phyloP scores from a whole-genome alignment of 2,113 vertebrate species.

The Gnathonemus longibarbis region DNA sequence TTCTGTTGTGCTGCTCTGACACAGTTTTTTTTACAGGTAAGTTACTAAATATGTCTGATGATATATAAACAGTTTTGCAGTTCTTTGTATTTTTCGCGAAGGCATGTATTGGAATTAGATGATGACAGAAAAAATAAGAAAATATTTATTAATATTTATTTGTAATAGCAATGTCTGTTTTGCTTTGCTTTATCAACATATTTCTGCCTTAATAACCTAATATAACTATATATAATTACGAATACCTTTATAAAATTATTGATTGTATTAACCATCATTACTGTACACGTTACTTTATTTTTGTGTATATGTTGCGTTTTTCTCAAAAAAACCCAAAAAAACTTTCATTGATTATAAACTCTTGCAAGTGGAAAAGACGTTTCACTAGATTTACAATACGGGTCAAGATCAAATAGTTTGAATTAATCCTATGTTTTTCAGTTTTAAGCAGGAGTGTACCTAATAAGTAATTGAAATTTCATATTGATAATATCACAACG shows the following conservation, averaged over 20 bases:
- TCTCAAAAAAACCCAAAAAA: neutral
- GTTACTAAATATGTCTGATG: neutral
- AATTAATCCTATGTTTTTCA: neutral
- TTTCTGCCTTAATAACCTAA: neutral
- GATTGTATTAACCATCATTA: neutral
- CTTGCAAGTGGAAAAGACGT: neutral
- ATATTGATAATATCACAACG: neutral
- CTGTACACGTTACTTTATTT: neutral
- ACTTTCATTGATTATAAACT: neutral
- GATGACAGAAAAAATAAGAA: neutral
- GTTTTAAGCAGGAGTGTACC: neutral
- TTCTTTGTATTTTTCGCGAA: neutral
- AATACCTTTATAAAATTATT: neutral
- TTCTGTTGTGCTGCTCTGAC: neutral
- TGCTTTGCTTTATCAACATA: neutral
- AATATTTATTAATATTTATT: neutral
- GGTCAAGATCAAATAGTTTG: neutral
- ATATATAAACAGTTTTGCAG: neutral
- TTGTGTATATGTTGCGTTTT: neutral
- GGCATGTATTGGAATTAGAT: neutral
- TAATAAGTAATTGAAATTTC: neutral
- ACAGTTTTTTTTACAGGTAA: slow-evolving; percentile 16
- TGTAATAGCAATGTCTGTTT: neutral
- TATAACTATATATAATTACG: neutral
- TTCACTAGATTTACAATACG: neutral